Conservation (phyloP, 2,113 vertebrate genomes). For the Dryoscopus gambensis region DNA sequence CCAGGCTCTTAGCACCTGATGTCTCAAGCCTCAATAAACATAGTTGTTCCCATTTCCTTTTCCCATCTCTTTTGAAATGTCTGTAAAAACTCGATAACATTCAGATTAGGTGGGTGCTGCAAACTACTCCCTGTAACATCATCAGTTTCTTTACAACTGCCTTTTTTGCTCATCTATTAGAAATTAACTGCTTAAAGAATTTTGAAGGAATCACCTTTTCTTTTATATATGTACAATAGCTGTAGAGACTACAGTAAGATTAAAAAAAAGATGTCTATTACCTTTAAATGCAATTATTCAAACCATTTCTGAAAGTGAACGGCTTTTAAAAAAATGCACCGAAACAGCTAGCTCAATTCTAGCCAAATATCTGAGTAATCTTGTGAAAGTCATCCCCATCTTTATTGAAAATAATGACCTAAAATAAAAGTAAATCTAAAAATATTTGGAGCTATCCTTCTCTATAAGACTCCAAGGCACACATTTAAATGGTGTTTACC, state of each 20-base stretch:
- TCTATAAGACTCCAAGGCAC: background rate
- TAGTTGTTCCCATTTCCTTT: background rate
- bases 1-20: background rate
- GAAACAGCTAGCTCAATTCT: background rate
- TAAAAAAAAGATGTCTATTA: background rate
- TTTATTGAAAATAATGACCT: background rate
- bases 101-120: background rate
- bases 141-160: background rate
- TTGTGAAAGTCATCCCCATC: background rate
- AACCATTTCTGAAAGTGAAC: background rate
- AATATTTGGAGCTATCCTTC: background rate
- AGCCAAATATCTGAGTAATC: background rate
- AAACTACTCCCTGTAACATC: background rate
- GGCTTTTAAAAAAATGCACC: background rate
- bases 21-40: background rate
- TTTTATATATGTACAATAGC: background rate
- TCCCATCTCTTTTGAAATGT: background rate
- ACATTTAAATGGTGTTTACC: background rate
- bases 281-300: background rate
- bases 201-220: background rate
- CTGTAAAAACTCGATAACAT: background rate
- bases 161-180: background rate
- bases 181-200: background rate
- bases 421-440: conserved; percentile 15
- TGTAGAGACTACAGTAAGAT: background rate